Base-by-base conservation (phyloP, 2,888 invertebrate species). In the Eustalomyia histrio region DNA sequence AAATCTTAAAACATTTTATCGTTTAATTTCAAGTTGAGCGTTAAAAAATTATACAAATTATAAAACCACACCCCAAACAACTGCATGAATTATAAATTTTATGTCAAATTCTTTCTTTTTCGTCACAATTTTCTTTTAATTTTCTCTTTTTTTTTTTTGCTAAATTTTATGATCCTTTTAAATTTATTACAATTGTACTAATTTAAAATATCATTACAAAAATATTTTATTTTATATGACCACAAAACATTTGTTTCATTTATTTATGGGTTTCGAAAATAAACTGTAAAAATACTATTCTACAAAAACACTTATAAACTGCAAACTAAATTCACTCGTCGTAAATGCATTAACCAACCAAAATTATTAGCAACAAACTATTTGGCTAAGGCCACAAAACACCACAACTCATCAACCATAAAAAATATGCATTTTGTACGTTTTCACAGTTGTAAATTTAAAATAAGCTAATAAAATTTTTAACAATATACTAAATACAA, bases 141-240 rank as follows among this genome's bases (percentile, higher is more conserved):
- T 39, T 39, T 2, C 43, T 47, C n/a, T 47, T 47, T 47, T 47
- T n/a, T 47, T 47, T 47, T 47, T n/a, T 2, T 47, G 10, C 6
- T n/a, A n/a, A 47, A 47, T 47, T 39, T 58, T 58, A 35, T 58
- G 35, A 35, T 35, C 58, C 17, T 35, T 33, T 58, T 33, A 33
- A 33, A 47, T 14, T 47, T 47, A n/a, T 47, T n/a, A 47, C 14
- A 47, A n/a, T 47, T 47, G 43, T 47, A n/a, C 29, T 57, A 7
- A 24, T 57, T 24, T 29, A 57, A 57, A 29, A 35, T 16, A 58
- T 74, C 69, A 64, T 65, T 75, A 76, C 72, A 18, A 24, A 16
- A 76, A 63, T 76, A 68, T 76, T 75, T 67, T 52, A 68, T 47
- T 75, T 76, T 76, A 33, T 79, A 14, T 47, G 60, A 61, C 65